Conservation (phyloP, 2,888 invertebrate species). For the Calameuta pallipes region DNA sequence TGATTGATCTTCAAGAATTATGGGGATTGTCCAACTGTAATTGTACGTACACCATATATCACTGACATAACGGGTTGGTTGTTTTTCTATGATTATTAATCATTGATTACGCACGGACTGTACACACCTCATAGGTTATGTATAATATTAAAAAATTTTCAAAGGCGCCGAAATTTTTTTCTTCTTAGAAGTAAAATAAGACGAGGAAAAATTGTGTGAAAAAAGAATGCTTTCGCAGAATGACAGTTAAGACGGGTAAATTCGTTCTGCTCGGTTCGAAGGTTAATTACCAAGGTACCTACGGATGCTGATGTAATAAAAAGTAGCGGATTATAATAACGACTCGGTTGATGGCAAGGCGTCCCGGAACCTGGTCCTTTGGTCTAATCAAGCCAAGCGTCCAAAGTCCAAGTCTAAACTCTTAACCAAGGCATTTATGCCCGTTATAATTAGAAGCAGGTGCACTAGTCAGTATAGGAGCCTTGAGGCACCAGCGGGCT, state of each 20-base stretch:
- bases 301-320: background rate
- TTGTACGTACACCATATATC: background rate
- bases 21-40: background rate
- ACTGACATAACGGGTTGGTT: background rate
- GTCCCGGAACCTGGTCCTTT: background rate
- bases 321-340: background rate
- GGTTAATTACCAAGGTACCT: background rate
- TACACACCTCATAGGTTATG: background rate
- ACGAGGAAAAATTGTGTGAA: background rate
- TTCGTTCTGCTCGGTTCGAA: background rate
- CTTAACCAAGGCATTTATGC: slow-evolving; percentile 11
- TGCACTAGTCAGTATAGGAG: slow-evolving; percentile 13
- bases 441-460: slow-evolving; percentile 32
- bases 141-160: background rate
- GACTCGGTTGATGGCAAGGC: background rate
- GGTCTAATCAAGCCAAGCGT: slow-evolving; percentile 8
- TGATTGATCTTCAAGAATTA: background rate
- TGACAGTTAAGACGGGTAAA: background rate
- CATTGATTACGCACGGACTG: background rate
- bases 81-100: too few relatives aligned
- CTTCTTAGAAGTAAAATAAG: background rate
- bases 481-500: background rate
- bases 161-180: background rate
- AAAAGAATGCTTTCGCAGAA: background rate
- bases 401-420: background rate